Conservation (phyloP, 92 coral and sea anemone genomes). For the Diadumene lineata region DNA sequence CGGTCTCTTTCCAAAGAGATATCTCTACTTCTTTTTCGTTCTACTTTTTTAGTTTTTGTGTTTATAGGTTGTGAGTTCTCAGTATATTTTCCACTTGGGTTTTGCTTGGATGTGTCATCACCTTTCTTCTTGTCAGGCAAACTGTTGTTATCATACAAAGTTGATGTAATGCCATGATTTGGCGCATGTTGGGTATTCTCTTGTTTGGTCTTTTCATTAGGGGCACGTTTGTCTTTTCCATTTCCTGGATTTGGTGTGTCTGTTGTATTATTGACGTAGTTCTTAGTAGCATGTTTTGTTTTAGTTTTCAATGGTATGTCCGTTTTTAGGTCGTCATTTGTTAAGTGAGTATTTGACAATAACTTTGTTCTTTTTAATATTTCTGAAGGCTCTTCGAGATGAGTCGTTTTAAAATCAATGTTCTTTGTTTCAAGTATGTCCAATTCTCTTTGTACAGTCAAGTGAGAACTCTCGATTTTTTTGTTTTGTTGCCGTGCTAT, state of each 20-base stretch:
- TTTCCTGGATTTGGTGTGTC: not conserved
- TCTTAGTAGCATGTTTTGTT: not conserved
- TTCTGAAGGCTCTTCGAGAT: not conserved
- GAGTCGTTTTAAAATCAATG: not conserved
- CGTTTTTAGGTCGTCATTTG: not conserved
- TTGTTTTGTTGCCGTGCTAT: too few species aligned
- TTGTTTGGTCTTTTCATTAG: not conserved
- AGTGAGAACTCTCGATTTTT: too few species aligned
- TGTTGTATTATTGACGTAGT: not conserved
- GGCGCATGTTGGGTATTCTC: not conserved
- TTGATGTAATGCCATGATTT: not conserved
- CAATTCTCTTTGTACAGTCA: not conserved
- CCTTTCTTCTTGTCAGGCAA: not conserved
- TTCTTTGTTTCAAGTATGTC: not conserved
- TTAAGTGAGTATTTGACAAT: not conserved
- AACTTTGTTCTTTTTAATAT: not conserved
- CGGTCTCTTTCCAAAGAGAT: slow-evolving; percentile 16
- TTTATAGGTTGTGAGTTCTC: not conserved
- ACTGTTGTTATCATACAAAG: not conserved
- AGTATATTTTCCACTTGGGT: not conserved
- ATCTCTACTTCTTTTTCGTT: slow-evolving; percentile 10
- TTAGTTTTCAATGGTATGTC: not conserved
- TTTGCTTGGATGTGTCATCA: not conserved
- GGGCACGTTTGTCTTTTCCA: not conserved
- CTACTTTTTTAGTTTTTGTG: not conserved